Evolutionary conservation across 2,888 invertebrate species (phyloP).

Genomic region (Ornithoptera priamus): DNA sequence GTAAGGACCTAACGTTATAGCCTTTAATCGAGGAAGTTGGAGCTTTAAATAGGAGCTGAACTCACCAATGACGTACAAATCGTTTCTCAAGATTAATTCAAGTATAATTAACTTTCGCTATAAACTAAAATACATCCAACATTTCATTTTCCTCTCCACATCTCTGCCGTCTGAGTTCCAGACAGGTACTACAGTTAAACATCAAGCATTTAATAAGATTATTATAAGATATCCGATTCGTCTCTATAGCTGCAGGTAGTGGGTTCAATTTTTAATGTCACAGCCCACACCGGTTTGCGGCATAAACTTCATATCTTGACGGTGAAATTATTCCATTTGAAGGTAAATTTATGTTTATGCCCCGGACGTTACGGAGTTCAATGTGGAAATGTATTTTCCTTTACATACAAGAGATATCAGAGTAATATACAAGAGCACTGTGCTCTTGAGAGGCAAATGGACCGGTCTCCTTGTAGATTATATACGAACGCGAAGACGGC

Average conservation of each 20-base stretch:
- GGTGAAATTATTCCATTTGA: constrained; percentile 18
- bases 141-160: constrained; percentile 1
- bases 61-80: not conserved
- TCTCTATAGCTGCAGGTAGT: not conserved
- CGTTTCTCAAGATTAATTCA: not conserved
- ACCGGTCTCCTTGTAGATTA: too few relatives aligned
- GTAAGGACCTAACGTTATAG: too few relatives aligned
- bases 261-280: constrained; percentile 10
- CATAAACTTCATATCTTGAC: constrained; percentile 10
- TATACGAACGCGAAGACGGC: too few relatives aligned
- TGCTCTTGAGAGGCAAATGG: not conserved
- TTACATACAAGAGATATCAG: constrained; percentile 7
- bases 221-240: not conserved
- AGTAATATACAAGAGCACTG: not conserved
- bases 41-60: not conserved
- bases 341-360: constrained; percentile 10
- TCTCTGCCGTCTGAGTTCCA: constrained; percentile 12
- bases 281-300: not conserved
- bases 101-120: constrained; percentile 11
- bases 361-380: constrained; percentile 5
- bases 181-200: constrained; percentile 20
- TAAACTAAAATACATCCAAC: constrained; percentile 21
- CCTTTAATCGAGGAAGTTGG: not conserved
- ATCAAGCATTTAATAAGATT: constrained; percentile 8
- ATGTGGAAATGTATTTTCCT: not conserved